Percentiles rank a stretch among this genome's conserved stretches.
Conservation (phyloP, 2,888 invertebrate species). For the Epirrita christyi region DNA sequence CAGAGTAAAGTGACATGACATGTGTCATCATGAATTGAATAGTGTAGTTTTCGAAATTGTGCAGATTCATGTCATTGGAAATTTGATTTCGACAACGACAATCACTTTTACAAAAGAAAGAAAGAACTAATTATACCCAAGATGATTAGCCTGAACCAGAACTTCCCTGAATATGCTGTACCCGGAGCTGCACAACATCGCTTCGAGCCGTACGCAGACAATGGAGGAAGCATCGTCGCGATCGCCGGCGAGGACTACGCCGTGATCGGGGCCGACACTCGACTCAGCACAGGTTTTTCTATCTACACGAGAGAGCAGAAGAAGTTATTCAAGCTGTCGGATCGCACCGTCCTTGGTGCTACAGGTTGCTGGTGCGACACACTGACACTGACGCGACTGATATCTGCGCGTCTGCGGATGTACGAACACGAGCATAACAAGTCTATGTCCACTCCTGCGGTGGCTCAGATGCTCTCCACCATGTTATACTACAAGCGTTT, state of each 20-base stretch:
- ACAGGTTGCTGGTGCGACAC: slow-evolving; percentile 99
- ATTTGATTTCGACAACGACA: not conserved
- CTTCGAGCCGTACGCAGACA: slow-evolving; percentile 82
- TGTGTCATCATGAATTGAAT: not conserved
- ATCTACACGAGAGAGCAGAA: slow-evolving; percentile 95
- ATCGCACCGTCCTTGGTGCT: slow-evolving; percentile 95
- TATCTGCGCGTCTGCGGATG: slow-evolving; percentile 96
- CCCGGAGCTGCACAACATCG: slow-evolving; percentile 80
- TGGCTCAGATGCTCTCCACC: slow-evolving; percentile 98
- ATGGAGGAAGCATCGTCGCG: slow-evolving; percentile 95
- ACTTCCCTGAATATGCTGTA: slow-evolving; percentile 77
- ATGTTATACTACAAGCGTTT: slow-evolving; percentile 98
- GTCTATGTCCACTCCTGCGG: slow-evolving; percentile 95
- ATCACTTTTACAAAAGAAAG: no score
- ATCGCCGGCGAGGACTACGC: slow-evolving; percentile 98
- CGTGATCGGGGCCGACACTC: slow-evolving; percentile 97
- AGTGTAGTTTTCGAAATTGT: slow-evolving; percentile 16
- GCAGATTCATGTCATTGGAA: slow-evolving; percentile 25
- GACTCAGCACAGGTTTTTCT: slow-evolving; percentile 95
- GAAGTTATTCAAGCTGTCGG: slow-evolving; percentile 93
- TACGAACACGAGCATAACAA: slow-evolving; percentile 97
- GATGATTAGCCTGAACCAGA: slow-evolving; percentile 68
- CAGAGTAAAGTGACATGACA: no score
- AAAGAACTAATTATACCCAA: slow-evolving; percentile 29
- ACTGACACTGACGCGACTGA: slow-evolving; percentile 92